Percentiles rank a stretch among this genome's conserved stretches.
Conservation (phyloP, 2,888 invertebrate species). For the Adela reaumurella region DNA sequence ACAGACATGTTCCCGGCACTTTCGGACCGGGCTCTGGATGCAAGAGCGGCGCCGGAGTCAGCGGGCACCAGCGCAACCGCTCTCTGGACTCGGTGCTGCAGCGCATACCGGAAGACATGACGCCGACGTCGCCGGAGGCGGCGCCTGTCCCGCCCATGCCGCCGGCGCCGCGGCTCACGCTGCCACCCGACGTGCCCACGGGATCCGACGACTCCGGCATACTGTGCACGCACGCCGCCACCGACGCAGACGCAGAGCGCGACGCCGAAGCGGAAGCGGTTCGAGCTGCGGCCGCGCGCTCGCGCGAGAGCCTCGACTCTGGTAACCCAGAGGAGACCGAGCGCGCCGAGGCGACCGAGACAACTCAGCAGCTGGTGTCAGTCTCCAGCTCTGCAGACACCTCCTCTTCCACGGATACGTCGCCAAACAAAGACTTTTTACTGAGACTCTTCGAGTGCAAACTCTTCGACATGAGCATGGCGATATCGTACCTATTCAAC, state of each 20-base stretch:
- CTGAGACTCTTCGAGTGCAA: slow-evolving; percentile 94
- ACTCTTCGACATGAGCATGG: slow-evolving; percentile 95
- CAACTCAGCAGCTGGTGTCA: slow-evolving; percentile 25
- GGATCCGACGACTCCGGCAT: slow-evolving; percentile 83
- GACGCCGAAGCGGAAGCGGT: slow-evolving; percentile 19
- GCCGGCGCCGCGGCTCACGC: slow-evolving; percentile 56
- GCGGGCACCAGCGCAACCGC: slow-evolving; percentile 82
- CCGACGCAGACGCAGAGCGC: slow-evolving; percentile 42
- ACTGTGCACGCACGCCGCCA: slow-evolving; percentile 39
- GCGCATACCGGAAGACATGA: slow-evolving; percentile 82
- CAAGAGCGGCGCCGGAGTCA: slow-evolving; percentile 44
- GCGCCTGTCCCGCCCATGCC: slow-evolving; percentile 34
- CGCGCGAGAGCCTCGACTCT: slow-evolving; percentile 72
- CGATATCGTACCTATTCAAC: slow-evolving; percentile 95
- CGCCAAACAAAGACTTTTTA: slow-evolving; percentile 64
- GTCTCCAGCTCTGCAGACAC: slow-evolving; percentile 30
- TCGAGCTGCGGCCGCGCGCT: slow-evolving; percentile 53
- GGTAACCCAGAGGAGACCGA: slow-evolving; percentile 62
- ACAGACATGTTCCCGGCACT: slow-evolving; percentile 43
- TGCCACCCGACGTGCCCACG: slow-evolving; percentile 44
- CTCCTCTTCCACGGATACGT: slow-evolving; percentile 28
- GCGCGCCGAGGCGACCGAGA: slow-evolving; percentile 38
- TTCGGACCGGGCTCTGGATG: not conserved
- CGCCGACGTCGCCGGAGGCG: slow-evolving; percentile 47
- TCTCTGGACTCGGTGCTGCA: slow-evolving; percentile 87